Evolutionary conservation across 2,113 vertebrate genomes (phyloP).

Genomic region (Albula goreensis): DNA sequence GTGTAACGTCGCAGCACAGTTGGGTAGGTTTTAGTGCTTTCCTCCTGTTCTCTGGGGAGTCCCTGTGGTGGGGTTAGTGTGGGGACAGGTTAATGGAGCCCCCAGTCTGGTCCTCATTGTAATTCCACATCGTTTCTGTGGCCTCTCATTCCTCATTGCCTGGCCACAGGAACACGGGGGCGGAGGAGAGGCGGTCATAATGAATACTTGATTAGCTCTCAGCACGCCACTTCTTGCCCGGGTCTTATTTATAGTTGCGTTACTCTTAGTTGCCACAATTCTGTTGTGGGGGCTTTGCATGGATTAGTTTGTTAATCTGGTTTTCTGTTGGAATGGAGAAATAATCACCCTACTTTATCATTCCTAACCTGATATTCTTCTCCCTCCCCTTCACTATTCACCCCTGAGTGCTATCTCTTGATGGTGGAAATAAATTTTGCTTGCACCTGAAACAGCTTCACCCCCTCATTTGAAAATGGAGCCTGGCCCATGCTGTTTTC

Average conservation of each 20-base stretch:
- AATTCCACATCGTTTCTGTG: not conserved
- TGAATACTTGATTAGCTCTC: slow-evolving; percentile 14
- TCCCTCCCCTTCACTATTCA: not conserved
- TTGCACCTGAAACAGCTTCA: not conserved
- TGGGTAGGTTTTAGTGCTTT: not conserved
- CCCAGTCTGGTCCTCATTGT: not conserved
- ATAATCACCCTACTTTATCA: not conserved
- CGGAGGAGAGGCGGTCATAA: not conserved
- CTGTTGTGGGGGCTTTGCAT: not conserved
- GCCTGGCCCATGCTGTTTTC: too few relatives aligned
- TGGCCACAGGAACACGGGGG: not conserved
- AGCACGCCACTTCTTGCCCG: not conserved
- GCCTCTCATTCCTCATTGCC: not conserved
- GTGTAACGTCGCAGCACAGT: not conserved
- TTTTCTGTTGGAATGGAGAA: not conserved
- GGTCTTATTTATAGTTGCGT: not conserved
- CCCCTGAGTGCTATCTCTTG: not conserved
- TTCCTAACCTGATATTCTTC: not conserved
- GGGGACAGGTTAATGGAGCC: not conserved
- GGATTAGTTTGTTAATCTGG: not conserved
- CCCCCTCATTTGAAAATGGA: not conserved
- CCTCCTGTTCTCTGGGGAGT: too few relatives aligned
- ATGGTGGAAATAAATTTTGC: not conserved
- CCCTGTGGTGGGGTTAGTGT: not conserved
- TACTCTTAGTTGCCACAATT: not conserved